Conservation (phyloP, 1,140 invertebrate genomes). For the Leucophenga varia region DNA sequence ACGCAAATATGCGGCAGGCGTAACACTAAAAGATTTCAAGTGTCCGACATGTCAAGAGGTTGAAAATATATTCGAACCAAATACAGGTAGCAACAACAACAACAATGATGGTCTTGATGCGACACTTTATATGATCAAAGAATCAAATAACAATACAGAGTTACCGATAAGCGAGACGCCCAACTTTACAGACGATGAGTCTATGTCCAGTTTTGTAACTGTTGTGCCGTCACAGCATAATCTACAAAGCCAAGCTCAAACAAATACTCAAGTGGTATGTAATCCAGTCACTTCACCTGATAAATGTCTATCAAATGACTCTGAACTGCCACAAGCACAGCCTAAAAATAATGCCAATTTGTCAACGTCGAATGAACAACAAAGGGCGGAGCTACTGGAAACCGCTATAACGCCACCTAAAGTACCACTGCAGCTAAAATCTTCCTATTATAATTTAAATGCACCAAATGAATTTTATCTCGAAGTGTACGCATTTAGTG, state of each 20-base stretch:
- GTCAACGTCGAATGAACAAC: background rate
- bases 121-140: conserved; percentile 15
- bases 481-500: conserved; percentile 21
- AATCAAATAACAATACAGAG: background rate
- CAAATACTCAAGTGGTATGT: no score
- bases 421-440: conserved; percentile 11
- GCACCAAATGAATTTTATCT: conserved; percentile 16
- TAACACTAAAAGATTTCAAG: conserved; percentile 10
- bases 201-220: background rate
- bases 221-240: background rate
- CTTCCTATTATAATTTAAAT: conserved; percentile 2
- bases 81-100: background rate
- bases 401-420: background rate
- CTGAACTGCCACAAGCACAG: background rate
- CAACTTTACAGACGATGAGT: background rate
- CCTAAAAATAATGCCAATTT: background rate
- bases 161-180: background rate
- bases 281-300: no score
- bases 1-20: background rate
- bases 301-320: no score
- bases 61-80: conserved; percentile 12
- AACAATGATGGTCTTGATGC: conserved; percentile 1
- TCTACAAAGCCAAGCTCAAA: background rate
- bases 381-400: background rate
- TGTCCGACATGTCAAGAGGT: conserved; percentile 17